Conservation (phyloP, 2,797 vertebrate genomes). For the Ctenochaetus hawaiiensis region DNA sequence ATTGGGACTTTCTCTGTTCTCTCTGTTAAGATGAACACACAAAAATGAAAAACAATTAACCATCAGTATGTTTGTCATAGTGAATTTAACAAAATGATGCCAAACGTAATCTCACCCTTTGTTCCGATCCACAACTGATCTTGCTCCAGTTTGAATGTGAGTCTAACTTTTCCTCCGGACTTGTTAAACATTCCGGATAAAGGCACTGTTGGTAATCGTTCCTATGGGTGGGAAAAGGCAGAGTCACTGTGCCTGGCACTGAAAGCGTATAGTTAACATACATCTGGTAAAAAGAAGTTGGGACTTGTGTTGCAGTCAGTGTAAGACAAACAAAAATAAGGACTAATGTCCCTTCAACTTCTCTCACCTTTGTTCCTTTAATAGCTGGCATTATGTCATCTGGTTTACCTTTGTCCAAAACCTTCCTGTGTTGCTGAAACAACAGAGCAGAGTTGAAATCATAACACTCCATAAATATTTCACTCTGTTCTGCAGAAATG, state of each 20-base stretch:
- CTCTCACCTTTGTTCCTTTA: conserved; percentile 94
- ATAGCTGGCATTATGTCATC: conserved; percentile 96
- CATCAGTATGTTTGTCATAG: conserved; percentile 5
- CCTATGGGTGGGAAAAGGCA: conserved; percentile 79
- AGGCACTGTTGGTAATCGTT: conserved; percentile 96
- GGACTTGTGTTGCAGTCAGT: neutral
- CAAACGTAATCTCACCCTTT: conserved; percentile 88
- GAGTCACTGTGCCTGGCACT: conserved; percentile 22
- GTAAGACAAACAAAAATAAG: conserved; percentile 15
- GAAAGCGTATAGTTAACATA: neutral
- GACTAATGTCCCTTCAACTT: neutral
- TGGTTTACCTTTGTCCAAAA: conserved; percentile 99
- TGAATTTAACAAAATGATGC: conserved; percentile 6
- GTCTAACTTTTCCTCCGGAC: conserved; percentile 96
- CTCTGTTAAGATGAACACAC: conserved; percentile 84
- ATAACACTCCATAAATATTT: neutral
- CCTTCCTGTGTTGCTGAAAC: conserved; percentile 98
- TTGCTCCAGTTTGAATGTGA: conserved; percentile 99
- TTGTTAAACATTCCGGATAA: conserved; percentile 99
- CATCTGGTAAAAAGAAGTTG: neutral
- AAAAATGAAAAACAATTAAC: neutral
- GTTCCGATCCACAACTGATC: conserved; percentile 99
- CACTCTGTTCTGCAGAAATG: neutral
- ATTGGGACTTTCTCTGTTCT: conserved; percentile 99
- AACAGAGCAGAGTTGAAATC: conserved; percentile 52